Evolutionary conservation across 2,797 vertebrate genomes (phyloP).

Genomic region (Gallirallus australis): DNA sequence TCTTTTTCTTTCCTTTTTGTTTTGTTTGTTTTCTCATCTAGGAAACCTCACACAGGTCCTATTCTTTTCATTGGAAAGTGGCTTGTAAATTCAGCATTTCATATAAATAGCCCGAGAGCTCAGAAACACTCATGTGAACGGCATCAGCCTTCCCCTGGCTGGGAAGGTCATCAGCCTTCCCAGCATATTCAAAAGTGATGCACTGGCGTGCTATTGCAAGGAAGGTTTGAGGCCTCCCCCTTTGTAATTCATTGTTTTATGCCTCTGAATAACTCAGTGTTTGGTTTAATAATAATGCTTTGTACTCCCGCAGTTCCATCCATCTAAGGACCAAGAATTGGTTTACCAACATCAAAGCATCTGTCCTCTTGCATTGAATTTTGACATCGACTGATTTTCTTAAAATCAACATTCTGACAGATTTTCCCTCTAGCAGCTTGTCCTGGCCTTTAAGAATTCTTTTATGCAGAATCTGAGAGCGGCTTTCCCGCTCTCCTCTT

Average conservation of each 20-base stretch:
- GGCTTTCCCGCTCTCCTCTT: neutral
- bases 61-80: neutral
- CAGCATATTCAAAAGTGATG: neutral
- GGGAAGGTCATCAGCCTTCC: neutral
- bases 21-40: neutral
- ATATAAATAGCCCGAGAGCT: neutral
- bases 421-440: neutral
- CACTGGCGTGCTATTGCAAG: neutral
- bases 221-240: neutral
- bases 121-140: neutral
- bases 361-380: neutral
- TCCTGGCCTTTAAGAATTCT: neutral
- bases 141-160: neutral
- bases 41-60: neutral
- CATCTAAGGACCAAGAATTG: neutral
- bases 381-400: neutral
- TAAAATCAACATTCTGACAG: slow-evolving; percentile 4
- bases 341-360: slow-evolving; percentile 19
- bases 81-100: neutral
- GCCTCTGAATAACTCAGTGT: slow-evolving; percentile 1
- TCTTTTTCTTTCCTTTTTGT: neutral
- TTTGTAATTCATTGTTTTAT: neutral
- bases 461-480: neutral
- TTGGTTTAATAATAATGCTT: neutral
- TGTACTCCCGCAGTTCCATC: neutral